Conservation (phyloP, 2,888 invertebrate genomes). For the Epiblema foenella region DNA sequence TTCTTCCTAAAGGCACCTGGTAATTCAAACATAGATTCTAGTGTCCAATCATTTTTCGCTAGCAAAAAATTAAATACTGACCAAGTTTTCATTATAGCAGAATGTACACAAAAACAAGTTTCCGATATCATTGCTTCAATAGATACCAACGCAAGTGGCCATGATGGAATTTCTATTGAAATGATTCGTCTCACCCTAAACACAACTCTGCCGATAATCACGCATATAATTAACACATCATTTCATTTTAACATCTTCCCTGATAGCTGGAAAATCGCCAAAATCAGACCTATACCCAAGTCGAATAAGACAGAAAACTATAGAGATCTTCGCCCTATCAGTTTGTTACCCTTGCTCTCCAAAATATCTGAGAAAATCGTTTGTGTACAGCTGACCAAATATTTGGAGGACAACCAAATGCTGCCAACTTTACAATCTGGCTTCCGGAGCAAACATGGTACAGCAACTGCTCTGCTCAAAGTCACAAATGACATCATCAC, state of each 20-base stretch:
- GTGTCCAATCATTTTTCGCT: neutral
- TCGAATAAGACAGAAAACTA: neutral
- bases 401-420: too few relatives aligned
- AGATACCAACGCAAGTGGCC: neutral
- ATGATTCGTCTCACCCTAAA: conserved; percentile 2
- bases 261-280: neutral
- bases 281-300: neutral
- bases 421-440: conserved; percentile 8
- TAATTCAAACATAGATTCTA: neutral
- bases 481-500: neutral
- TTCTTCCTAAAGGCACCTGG: conserved; percentile 1
- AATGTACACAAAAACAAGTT: conserved; percentile 1
- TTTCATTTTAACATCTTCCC: conserved; percentile 10
- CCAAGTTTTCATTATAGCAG: neutral
- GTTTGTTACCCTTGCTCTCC: conserved; percentile 7
- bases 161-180: conserved; percentile 10
- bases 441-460: conserved; percentile 12
- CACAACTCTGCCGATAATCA: conserved; percentile 35
- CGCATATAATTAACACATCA: conserved; percentile 38
- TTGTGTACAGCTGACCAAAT: too few relatives aligned
- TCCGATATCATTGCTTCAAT: neutral
- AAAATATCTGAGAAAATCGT: too few relatives aligned
- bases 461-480: conserved; percentile 3
- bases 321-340: neutral
- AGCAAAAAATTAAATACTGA: neutral